Evolutionary conservation across 1,140 invertebrate species (phyloP).

Genomic region (Trichonephila inaurata): DNA sequence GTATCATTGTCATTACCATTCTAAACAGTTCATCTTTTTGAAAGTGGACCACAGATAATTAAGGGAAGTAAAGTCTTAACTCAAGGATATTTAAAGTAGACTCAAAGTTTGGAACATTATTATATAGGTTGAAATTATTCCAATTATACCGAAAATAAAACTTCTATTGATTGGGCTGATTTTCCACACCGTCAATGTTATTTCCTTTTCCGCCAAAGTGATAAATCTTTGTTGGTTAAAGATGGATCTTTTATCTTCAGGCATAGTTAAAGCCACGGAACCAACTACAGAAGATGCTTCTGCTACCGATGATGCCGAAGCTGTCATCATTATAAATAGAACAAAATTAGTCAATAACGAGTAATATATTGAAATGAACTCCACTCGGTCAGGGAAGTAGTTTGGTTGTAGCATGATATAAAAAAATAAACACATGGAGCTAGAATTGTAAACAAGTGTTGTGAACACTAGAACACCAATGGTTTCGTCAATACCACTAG

Average conservation of each 20-base stretch:
- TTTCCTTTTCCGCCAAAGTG: background rate
- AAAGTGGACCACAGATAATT: too few relatives aligned
- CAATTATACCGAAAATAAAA: background rate
- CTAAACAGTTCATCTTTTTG: too few relatives aligned
- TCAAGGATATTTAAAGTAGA: too few relatives aligned
- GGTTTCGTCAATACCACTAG: background rate
- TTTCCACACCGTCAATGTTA: background rate
- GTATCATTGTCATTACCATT: too few relatives aligned
- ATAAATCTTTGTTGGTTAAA: background rate
- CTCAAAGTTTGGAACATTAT: background rate
- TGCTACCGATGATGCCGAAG: background rate
- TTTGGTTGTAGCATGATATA: background rate
- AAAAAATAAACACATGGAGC: background rate
- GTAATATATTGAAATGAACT: background rate
- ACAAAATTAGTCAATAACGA: background rate
- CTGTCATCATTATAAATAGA: background rate
- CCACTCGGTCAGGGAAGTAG: too few relatives aligned
- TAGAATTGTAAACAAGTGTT: background rate
- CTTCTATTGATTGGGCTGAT: background rate
- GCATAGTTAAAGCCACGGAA: background rate
- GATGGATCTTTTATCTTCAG: background rate
- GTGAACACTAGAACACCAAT: background rate
- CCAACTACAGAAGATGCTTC: background rate
- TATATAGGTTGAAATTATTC: background rate
- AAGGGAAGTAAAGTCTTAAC: too few relatives aligned